phyloP scores from a whole-genome alignment of 2,888 invertebrate species.

The Boloria selene region DNA sequence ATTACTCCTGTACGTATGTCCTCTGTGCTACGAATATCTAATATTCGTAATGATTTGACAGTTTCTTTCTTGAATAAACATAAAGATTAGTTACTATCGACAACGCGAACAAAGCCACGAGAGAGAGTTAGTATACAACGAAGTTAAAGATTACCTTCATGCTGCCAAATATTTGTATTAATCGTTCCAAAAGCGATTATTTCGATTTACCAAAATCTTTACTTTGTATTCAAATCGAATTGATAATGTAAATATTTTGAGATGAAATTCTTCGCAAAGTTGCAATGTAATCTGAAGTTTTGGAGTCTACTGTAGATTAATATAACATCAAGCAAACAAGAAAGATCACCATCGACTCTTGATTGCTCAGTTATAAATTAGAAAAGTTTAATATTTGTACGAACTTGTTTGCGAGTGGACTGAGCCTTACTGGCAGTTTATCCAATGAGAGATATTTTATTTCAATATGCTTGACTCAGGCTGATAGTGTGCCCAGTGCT shows the following conservation, averaged over 20 bases:
- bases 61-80: no score
- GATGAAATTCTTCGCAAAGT: constrained; percentile 1
- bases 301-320: neutral
- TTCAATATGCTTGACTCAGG: no score
- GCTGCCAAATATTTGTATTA: neutral
- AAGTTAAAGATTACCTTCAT: no score
- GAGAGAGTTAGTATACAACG: no score
- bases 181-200: neutral
- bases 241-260: constrained; percentile 7
- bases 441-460: neutral
- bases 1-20: no score
- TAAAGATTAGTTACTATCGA: no score
- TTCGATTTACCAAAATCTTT: constrained; percentile 5
- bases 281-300: neutral
- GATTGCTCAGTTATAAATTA: constrained; percentile 42
- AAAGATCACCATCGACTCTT: constrained; percentile 23
- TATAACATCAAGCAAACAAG: constrained; percentile 16
- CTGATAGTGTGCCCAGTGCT: no score
- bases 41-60: no score
- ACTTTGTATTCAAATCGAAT: constrained; percentile 1
- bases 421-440: neutral
- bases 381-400: constrained; percentile 35
- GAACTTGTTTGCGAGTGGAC: neutral
- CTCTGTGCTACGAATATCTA: no score
- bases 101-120: no score